Percentiles rank a stretch among this genome's conserved stretches.
Conservation (phyloP, 2,888 invertebrate species). For the Pseudolycoriella hygida region DNA sequence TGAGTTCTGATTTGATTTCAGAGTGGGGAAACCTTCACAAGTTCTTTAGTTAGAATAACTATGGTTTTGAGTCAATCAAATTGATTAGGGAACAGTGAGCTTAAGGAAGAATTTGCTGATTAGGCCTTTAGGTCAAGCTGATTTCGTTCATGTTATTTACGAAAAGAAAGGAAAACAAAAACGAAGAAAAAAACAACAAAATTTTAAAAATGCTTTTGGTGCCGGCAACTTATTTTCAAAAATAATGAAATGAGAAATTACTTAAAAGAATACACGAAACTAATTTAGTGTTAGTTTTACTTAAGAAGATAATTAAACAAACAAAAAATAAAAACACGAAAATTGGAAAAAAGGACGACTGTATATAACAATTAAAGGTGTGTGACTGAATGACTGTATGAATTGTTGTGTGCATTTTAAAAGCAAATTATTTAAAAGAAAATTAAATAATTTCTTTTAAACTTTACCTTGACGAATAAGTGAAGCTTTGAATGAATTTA, state of each 20-base stretch:
- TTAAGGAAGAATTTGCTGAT: too few relatives aligned
- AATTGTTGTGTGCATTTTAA: not conserved
- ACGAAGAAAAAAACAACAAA: not conserved
- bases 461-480: not conserved
- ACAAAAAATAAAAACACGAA: slow-evolving; percentile 3
- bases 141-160: too few relatives aligned
- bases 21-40: too few relatives aligned
- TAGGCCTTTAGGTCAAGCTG: too few relatives aligned
- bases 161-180: too few relatives aligned
- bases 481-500: not conserved
- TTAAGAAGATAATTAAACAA: slow-evolving; percentile 7
- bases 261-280: not conserved
- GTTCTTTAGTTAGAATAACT: too few relatives aligned
- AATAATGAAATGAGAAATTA: not conserved
- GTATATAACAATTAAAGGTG: slow-evolving; percentile 2
- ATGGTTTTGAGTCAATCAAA: too few relatives aligned
- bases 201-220: slow-evolving; percentile 5
- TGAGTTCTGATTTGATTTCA: too few relatives aligned
- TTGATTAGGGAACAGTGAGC: too few relatives aligned
- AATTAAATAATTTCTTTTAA: not conserved
- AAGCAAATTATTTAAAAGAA: too few relatives aligned
- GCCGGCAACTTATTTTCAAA: slow-evolving; percentile 5
- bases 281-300: slow-evolving; percentile 5
- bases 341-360: slow-evolving; percentile 13
- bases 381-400: not conserved